A percentile compares a stretch with the other conserved stretches of the same genome.
Conservation (phyloP, 2,797 vertebrate genomes). For the Bovichtus diacanthus region DNA sequence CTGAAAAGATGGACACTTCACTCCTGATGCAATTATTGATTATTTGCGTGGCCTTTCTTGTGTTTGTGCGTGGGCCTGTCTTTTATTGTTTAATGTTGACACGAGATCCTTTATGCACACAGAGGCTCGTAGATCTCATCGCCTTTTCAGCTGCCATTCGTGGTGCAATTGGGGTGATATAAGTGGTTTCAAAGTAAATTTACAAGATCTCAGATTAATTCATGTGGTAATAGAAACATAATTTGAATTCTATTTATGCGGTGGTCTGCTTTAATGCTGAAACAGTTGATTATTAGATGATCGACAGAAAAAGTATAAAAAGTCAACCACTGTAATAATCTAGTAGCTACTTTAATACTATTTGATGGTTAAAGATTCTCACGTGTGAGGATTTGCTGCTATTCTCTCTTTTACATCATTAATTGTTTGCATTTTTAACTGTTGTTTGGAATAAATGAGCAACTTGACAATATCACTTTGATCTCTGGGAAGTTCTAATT, state of each 20-base stretch:
- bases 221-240: background rate
- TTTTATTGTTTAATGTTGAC: background rate
- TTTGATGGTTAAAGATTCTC: background rate
- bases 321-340: no score
- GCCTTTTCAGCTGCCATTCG: conserved; percentile 2
- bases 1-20: conserved; percentile 39
- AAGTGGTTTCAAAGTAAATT: background rate
- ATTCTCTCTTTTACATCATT: background rate
- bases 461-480: background rate
- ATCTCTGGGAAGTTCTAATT: background rate
- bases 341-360: background rate
- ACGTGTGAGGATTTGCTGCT: background rate
- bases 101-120: conserved; percentile 7
- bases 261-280: background rate
- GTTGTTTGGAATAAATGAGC: background rate
- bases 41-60: background rate
- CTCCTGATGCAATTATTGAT: conserved; percentile 43
- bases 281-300: background rate
- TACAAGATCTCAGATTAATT: background rate
- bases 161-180: background rate
- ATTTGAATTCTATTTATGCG: background rate
- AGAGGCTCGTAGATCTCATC: background rate
- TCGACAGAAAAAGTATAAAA: no score
- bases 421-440: background rate
- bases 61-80: conserved; percentile 21